phyloP scores from a whole-genome alignment of 2,888 invertebrate genomes.

The Cheilosia grossa region DNA sequence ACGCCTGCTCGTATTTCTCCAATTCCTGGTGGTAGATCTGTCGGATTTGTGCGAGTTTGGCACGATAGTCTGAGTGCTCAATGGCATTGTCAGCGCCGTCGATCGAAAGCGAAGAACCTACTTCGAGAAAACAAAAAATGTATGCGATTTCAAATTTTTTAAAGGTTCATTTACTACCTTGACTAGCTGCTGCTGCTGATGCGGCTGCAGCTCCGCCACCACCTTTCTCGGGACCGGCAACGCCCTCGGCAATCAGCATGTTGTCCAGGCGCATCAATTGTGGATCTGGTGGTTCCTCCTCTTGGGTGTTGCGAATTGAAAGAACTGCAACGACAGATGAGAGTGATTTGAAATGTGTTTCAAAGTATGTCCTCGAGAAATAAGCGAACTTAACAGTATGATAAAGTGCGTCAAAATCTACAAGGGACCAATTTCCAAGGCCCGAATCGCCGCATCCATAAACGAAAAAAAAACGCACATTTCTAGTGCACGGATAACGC shows the following conservation, averaged over 20 bases:
- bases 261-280: slow-evolving; percentile 99
- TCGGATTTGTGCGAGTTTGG: slow-evolving; percentile 98
- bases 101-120: slow-evolving; percentile 82
- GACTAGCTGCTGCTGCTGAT: slow-evolving; percentile 94
- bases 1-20: slow-evolving; percentile 99
- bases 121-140: slow-evolving; percentile 57
- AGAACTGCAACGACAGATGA: slow-evolving; percentile 86
- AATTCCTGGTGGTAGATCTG: slow-evolving; percentile 99
- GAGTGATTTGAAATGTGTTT: background rate
- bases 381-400: too few species aligned
- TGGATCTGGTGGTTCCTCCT: slow-evolving; percentile 99
- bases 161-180: slow-evolving; percentile 83
- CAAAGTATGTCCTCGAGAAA: too few species aligned
- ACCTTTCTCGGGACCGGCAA: slow-evolving; percentile 97
- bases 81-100: slow-evolving; percentile 94
- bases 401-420: too few species aligned
- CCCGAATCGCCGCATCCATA: too few species aligned
- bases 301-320: slow-evolving; percentile 97
- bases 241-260: slow-evolving; percentile 99
- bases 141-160: slow-evolving; percentile 19
- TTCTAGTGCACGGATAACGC: too few species aligned
- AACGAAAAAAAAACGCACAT: too few species aligned
- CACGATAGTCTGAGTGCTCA: slow-evolving; percentile 99
- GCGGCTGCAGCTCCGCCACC: slow-evolving; percentile 94
- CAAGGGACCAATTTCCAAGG: too few species aligned